Conservation (phyloP, 2,888 invertebrate genomes). For the Acheta domesticus region DNA sequence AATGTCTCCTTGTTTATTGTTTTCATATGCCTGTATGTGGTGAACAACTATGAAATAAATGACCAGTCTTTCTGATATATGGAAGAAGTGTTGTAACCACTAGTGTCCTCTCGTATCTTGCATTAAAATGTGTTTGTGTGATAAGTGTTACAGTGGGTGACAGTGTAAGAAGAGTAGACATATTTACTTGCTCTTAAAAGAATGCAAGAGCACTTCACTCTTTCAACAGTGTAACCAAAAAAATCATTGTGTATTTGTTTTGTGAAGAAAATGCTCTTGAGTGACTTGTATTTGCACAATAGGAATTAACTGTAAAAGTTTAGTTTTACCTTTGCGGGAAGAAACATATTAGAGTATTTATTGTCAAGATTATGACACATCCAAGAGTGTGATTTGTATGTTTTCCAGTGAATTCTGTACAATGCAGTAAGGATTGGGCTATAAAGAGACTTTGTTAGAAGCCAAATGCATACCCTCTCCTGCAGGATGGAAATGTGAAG, state of each 20-base stretch:
- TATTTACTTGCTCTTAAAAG: not conserved
- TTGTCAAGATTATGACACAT: not conserved
- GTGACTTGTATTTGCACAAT: not conserved
- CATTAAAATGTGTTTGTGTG: conserved; percentile 2
- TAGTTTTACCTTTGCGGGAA: not conserved
- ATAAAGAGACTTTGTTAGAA: not conserved
- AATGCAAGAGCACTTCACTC: conserved; percentile 1
- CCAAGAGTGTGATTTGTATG: not conserved
- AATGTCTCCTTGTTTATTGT: not conserved
- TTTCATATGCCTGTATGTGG: not conserved
- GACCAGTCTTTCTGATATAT: conserved; percentile 10
- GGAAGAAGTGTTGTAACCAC: conserved; percentile 18
- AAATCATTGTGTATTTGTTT: not conserved
- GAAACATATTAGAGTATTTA: not conserved
- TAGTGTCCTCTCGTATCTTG: not conserved
- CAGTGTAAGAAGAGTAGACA: not conserved
- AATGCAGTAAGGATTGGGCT: not conserved
- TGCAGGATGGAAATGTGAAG: conserved; percentile 6
- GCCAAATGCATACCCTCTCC: conserved; percentile 18
- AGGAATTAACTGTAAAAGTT: not conserved
- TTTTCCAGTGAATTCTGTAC: conserved; percentile 3
- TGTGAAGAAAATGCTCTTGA: not conserved
- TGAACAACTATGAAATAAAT: conserved; percentile 9
- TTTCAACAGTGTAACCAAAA: not conserved
- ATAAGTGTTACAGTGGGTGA: not conserved